Percentiles rank a stretch among this genome's conserved stretches.
phyloP scores from a whole-genome alignment of 2,888 invertebrate species.

The Neoaliturus tenellus region DNA sequence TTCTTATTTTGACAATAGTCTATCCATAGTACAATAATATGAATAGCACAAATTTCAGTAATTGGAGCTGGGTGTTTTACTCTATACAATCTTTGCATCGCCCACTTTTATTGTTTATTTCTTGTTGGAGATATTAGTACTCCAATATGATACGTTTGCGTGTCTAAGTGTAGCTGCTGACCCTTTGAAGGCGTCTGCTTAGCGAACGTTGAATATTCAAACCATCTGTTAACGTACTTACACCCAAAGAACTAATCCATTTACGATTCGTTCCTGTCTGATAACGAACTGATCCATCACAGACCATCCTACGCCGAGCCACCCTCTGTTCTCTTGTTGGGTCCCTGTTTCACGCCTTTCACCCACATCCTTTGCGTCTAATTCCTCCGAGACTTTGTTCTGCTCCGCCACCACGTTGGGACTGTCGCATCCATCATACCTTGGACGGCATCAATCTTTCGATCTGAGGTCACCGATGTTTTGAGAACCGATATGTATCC shows the following conservation, averaged over 20 bases:
- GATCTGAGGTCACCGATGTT: background rate
- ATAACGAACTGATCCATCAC: constrained; percentile 23
- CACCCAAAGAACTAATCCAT: constrained; percentile 27
- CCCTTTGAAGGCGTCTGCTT: no score
- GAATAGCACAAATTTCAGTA: no score
- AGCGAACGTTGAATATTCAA: constrained; percentile 1
- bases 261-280: constrained; percentile 26
- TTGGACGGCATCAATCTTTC: background rate
- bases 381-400: constrained; percentile 11
- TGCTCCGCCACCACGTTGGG: background rate
- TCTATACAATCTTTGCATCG: no score
- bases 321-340: background rate
- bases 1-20: no score
- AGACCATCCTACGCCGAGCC: background rate
- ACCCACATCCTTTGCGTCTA: constrained; percentile 12
- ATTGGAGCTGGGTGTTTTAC: no score
- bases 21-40: no score
- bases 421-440: background rate
- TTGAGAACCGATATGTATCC: background rate
- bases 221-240: background rate
- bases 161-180: no score
- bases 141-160: no score
- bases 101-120: no score
- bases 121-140: no score
- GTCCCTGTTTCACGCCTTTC: constrained; percentile 24